Percentiles rank a stretch among this genome's conserved stretches.
These are phyloP conservation scores for Trimorus sp. DNA, from an alignment of 2,888 invertebrate species.

Conservation along the genomic window DNA sequence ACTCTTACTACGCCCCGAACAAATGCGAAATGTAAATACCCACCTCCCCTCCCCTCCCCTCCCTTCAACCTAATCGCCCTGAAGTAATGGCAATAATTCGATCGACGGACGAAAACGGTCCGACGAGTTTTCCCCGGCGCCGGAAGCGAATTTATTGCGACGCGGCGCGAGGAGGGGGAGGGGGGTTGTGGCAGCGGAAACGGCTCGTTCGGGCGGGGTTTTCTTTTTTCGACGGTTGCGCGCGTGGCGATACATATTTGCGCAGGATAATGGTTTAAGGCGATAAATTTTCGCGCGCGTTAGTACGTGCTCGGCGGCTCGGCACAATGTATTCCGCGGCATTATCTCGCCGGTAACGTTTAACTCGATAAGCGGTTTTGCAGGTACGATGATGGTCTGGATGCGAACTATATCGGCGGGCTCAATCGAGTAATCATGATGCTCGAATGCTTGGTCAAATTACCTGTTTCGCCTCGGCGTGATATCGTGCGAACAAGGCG, in stretches of 20 bases:
- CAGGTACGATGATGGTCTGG: conserved; percentile 52
- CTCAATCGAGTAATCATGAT: conserved; percentile 56
- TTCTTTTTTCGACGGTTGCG: conserved; percentile 11
- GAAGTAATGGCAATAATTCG: too few relatives aligned
- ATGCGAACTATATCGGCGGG: conserved; percentile 51
- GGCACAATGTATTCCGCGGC: conserved; percentile 38
- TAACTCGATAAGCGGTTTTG: conserved; percentile 56
- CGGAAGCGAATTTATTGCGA: conserved; percentile 17
- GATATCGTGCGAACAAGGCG: conserved; percentile 31
- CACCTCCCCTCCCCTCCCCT: too few relatives aligned
- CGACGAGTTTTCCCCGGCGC: background rate
- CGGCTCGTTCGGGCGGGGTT: background rate
- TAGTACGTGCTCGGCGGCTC: conserved; percentile 24
- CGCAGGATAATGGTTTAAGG: conserved; percentile 43
- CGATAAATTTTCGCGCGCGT: conserved; percentile 40
- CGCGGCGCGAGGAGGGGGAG: background rate
- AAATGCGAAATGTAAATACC: too few relatives aligned
- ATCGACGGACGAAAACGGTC: background rate
- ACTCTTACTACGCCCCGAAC: too few relatives aligned
- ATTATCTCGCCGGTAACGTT: conserved; percentile 39
- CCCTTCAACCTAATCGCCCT: too few relatives aligned
- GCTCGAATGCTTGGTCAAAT: conserved; percentile 52
- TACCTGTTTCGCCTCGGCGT: conserved; percentile 33
- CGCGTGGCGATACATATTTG: conserved; percentile 44
- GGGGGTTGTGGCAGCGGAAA: too few relatives aligned